Percentiles rank a stretch among this genome's conserved stretches.
phyloP scores from a whole-genome alignment of 2,888 invertebrate genomes.

The Phragmatobia fuliginosa region DNA sequence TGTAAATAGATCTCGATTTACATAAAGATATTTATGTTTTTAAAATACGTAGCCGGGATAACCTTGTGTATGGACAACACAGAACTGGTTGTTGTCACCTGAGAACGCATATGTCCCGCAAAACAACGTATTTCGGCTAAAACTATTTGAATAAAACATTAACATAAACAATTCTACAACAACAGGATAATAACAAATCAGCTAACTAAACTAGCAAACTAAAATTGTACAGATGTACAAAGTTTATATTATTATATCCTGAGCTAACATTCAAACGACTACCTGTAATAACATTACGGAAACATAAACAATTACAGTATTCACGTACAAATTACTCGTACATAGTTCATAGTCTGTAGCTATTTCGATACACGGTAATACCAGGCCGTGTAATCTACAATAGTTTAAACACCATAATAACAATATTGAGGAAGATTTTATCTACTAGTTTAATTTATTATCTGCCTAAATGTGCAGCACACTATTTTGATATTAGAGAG shows the following conservation, averaged over 20 bases:
- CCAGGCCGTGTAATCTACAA: conserved; percentile 28
- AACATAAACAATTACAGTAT: conserved; percentile 10
- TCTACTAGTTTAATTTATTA: conserved; percentile 39
- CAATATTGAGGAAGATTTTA: conserved; percentile 36
- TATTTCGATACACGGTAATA: conserved; percentile 12
- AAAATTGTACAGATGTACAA: not conserved
- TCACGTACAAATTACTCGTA: conserved; percentile 5
- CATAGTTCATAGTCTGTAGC: conserved; percentile 10
- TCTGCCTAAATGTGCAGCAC: conserved; percentile 22
- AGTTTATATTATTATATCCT: not conserved
- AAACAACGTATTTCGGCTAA: too few species aligned
- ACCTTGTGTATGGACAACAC: too few species aligned
- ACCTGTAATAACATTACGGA: conserved; percentile 4
- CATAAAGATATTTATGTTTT: too few species aligned
- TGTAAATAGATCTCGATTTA: too few species aligned
- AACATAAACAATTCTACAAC: too few species aligned
- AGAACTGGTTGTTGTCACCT: too few species aligned
- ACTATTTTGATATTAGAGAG: conserved; percentile 12
- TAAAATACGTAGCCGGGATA: too few species aligned
- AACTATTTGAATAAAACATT: too few species aligned
- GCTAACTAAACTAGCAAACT: too few species aligned
- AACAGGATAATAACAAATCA: too few species aligned
- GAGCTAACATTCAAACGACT: not conserved
- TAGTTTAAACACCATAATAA: conserved; percentile 39
- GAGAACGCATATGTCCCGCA: too few species aligned